A percentile compares a stretch with the other conserved stretches of the same genome.
Conservation (phyloP, 2,888 invertebrate species). For the Spodoptera exigua region DNA sequence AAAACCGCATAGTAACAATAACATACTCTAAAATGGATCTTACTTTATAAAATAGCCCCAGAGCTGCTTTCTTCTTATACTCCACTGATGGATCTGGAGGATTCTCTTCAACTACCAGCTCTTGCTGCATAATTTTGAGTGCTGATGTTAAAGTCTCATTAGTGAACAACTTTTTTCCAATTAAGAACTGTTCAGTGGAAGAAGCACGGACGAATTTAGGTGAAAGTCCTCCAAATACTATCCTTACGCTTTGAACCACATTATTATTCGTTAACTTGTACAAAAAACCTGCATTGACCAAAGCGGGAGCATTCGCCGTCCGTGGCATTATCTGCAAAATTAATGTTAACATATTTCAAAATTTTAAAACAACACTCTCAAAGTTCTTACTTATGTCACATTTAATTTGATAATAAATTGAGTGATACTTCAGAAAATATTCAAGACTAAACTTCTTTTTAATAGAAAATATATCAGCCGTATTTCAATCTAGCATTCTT, state of each 20-base stretch:
- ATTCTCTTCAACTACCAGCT: constrained; percentile 66
- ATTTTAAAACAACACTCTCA: too few relatives aligned
- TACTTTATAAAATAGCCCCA: constrained; percentile 91
- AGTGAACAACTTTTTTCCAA: constrained; percentile 77
- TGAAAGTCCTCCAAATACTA: constrained; percentile 90
- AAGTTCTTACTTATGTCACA: too few relatives aligned
- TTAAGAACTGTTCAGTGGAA: constrained; percentile 84
- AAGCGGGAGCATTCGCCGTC: constrained; percentile 92
- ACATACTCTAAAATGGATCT: not conserved
- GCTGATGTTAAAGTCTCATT: constrained; percentile 78
- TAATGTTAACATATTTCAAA: not conserved
- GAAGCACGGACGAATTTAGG: constrained; percentile 80
- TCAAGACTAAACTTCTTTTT: too few relatives aligned
- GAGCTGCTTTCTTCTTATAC: constrained; percentile 89
- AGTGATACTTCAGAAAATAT: too few relatives aligned
- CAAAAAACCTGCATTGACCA: constrained; percentile 92
- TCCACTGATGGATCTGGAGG: constrained; percentile 88
- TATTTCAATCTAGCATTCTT: too few relatives aligned
- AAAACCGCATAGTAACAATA: not conserved
- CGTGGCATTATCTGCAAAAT: constrained; percentile 91
- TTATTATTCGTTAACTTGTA: constrained; percentile 70
- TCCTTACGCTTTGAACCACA: constrained; percentile 73
- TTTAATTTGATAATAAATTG: too few relatives aligned
- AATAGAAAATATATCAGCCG: too few relatives aligned
- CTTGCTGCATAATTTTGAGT: constrained; percentile 64